A percentile compares a stretch with the other conserved stretches of the same genome.
Evolutionary conservation across 2,888 invertebrate genomes (phyloP).

Genomic region (Zygothrica quintamaculata): DNA sequence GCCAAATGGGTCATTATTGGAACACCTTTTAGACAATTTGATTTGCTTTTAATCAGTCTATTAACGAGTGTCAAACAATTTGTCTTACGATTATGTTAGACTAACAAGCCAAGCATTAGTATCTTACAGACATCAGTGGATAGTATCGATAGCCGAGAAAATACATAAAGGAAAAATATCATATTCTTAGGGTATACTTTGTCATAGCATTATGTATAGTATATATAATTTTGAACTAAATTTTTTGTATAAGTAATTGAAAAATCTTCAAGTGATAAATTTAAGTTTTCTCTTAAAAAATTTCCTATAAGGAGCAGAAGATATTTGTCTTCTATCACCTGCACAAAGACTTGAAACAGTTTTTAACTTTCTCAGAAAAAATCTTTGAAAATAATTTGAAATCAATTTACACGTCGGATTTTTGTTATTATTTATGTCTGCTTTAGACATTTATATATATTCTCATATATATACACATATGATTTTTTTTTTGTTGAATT

Average conservation of each 20-base stretch:
- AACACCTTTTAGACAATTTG: slow-evolving; percentile 57
- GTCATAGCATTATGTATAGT: too few relatives aligned
- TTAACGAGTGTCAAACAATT: slow-evolving; percentile 65
- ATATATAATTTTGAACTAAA: too few relatives aligned
- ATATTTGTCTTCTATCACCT: too few relatives aligned
- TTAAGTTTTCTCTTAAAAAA: too few relatives aligned
- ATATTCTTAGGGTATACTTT: too few relatives aligned
- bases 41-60: slow-evolving; percentile 63
- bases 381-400: slow-evolving; percentile 59
- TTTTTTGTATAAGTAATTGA: too few relatives aligned
- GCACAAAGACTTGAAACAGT: slow-evolving; percentile 29
- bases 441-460: slow-evolving; percentile 15
- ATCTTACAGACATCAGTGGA: slow-evolving; percentile 24
- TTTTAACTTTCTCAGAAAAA: slow-evolving; percentile 53
- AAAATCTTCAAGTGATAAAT: too few relatives aligned
- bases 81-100: slow-evolving; percentile 46
- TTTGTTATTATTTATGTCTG: slow-evolving; percentile 16
- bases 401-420: slow-evolving; percentile 77
- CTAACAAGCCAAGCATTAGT: slow-evolving; percentile 23
- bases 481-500: slow-evolving; percentile 16
- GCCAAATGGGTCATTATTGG: slow-evolving; percentile 14
- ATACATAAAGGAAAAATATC: too few relatives aligned
- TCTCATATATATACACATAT: not conserved
- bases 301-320: not conserved
- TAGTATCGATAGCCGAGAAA: too few relatives aligned